These are phyloP conservation scores for Antitype chi DNA, from an alignment of 2,888 invertebrate genomes.

Conservation along the genomic window DNA sequence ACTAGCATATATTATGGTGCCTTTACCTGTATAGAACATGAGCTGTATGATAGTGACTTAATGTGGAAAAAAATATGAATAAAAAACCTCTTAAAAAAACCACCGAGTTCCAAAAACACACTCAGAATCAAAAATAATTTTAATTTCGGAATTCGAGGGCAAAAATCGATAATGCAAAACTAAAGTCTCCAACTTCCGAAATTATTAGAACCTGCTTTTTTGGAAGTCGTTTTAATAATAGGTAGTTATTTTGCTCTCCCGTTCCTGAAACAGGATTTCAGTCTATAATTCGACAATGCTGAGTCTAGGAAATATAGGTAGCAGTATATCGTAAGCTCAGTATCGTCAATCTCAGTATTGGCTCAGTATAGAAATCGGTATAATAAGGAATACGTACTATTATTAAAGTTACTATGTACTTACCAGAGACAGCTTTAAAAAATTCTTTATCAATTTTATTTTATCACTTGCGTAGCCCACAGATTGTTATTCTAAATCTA, in stretches of 20 bases:
- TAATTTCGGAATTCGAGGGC: too few relatives aligned
- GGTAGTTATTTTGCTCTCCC: too few relatives aligned
- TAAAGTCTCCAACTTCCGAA: too few relatives aligned
- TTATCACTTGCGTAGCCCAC: background rate
- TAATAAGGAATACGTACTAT: background rate
- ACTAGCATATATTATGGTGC: slow-evolving; percentile 13
- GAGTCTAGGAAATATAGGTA: too few relatives aligned
- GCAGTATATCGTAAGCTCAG: too few relatives aligned
- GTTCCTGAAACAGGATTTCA: background rate
- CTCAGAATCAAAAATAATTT: too few relatives aligned
- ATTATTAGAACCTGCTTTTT: too few relatives aligned
- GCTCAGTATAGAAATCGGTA: background rate
- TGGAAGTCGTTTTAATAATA: background rate
- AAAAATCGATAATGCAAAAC: too few relatives aligned
- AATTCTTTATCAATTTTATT: slow-evolving; percentile 9
- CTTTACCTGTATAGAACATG: background rate
- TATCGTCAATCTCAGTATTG: too few relatives aligned
- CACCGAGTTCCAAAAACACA: too few relatives aligned
- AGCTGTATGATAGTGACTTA: background rate
- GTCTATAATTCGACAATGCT: background rate
- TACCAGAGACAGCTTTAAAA: background rate
- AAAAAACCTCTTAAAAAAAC: too few relatives aligned
- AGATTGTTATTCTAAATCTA: background rate
- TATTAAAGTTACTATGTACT: background rate
- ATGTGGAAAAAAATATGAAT: background rate